Evolutionary conservation across 2,113 vertebrate genomes (phyloP).

Genomic region (Anolis carolinensis): DNA sequence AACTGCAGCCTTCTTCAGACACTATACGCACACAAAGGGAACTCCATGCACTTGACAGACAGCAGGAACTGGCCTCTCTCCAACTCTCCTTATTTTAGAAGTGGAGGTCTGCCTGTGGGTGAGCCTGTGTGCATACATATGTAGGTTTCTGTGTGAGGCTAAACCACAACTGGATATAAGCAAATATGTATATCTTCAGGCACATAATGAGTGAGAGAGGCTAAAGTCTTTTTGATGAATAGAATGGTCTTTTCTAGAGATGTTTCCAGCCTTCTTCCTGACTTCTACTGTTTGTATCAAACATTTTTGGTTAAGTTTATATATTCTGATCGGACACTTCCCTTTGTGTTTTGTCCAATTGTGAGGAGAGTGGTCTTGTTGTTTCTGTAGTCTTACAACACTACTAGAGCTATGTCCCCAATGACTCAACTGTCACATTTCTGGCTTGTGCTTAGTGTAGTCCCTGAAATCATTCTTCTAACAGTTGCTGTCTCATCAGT

Average conservation of each 20-base stretch:
- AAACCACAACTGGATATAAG: not conserved
- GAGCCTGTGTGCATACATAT: no score
- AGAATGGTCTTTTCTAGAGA: not conserved
- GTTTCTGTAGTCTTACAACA: not conserved
- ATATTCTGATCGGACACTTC: not conserved
- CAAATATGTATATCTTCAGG: no score
- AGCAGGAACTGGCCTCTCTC: not conserved
- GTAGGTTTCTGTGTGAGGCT: not conserved
- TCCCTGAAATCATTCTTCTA: not conserved
- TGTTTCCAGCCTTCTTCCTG: not conserved
- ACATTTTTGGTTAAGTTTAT: not conserved
- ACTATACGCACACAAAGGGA: not conserved
- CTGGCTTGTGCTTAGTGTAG: not conserved
- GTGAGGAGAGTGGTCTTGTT: not conserved
- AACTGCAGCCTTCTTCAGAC: not conserved
- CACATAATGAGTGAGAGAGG: not conserved
- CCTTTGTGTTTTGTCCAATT: not conserved
- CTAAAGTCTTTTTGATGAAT: not conserved
- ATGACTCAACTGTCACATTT: not conserved
- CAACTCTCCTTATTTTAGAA: not conserved
- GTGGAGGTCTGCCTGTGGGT: not conserved
- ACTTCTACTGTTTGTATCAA: not conserved
- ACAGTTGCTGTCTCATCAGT: not conserved
- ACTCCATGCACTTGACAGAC: not conserved
- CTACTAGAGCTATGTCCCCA: not conserved